A percentile compares a stretch with the other conserved stretches of the same genome.
Evolutionary conservation across 2,888 invertebrate species (phyloP).

Genomic region (Theretra japonica): DNA sequence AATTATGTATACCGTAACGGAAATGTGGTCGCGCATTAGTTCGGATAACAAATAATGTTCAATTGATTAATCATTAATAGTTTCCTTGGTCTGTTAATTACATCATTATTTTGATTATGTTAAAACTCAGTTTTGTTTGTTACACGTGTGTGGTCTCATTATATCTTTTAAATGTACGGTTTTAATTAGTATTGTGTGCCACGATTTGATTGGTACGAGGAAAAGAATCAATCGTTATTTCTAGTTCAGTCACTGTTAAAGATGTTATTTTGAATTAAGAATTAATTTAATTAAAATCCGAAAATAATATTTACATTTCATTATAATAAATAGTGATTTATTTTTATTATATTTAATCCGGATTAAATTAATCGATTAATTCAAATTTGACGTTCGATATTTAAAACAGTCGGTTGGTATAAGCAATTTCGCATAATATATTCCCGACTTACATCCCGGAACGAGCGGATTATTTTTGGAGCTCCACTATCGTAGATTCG

Average conservation of each 20-base stretch:
- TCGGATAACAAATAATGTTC: constrained; percentile 29
- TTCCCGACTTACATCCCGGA: constrained; percentile 19
- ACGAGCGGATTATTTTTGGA: constrained; percentile 37
- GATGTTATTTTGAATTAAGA: not conserved
- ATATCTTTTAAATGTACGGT: constrained; percentile 5
- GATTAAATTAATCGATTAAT: too few species aligned
- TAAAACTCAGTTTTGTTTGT: constrained; percentile 20
- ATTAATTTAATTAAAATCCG: not conserved
- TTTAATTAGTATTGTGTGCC: constrained; percentile 8
- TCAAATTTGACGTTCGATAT: too few species aligned
- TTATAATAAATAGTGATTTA: not conserved
- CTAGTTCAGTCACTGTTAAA: not conserved
- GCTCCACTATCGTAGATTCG: constrained; percentile 41
- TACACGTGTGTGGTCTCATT: constrained; percentile 11
- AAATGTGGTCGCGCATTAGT: constrained; percentile 28
- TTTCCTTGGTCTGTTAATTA: constrained; percentile 45
- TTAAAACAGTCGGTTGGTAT: not conserved
- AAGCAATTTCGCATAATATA: not conserved
- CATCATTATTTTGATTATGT: constrained; percentile 27
- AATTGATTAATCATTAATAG: constrained; percentile 33
- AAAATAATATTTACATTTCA: not conserved
- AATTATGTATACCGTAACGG: constrained; percentile 32
- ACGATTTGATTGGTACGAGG: not conserved
- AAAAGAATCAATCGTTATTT: not conserved
- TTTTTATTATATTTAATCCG: not conserved